A percentile compares a stretch with the other conserved stretches of the same genome.
These are phyloP conservation scores for Catamblyrhynchus diadema DNA, from an alignment of 2,797 vertebrate species.

Conservation along the genomic window DNA sequence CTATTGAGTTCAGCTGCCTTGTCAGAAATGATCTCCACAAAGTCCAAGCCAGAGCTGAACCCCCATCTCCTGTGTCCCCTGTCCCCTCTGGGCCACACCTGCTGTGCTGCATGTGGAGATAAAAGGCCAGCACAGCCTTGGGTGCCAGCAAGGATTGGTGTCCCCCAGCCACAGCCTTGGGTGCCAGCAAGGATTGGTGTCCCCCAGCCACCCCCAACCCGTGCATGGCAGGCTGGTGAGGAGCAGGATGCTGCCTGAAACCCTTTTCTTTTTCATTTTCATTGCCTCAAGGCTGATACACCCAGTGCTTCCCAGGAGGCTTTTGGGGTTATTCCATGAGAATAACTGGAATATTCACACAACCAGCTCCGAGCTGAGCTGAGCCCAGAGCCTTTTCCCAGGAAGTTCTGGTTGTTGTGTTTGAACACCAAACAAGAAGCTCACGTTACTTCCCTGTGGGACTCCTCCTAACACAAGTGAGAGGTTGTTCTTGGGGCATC, in stretches of 20 bases:
- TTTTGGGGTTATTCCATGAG: background rate
- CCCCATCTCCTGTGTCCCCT: background rate
- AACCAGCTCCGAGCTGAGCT: background rate
- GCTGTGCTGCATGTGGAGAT: background rate
- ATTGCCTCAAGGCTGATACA: background rate
- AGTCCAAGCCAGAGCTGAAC: background rate
- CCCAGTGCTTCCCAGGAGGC: background rate
- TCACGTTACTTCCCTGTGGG: rapidly evolving
- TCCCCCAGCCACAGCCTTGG: background rate
- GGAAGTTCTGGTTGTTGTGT: background rate
- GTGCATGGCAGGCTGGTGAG: background rate
- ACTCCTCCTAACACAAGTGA: background rate
- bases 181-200: background rate
- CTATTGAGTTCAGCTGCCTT: background rate
- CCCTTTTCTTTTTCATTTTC: background rate
- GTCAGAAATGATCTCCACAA: background rate
- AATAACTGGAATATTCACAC: background rate
- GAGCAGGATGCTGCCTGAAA: background rate
- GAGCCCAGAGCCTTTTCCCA: background rate
- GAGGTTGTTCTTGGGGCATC: background rate
- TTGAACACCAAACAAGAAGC: background rate
- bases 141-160: background rate
- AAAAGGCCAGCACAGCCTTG: background rate
- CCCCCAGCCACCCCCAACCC: background rate
- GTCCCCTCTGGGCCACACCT: background rate